These are phyloP conservation scores for Atta texana DNA, from an alignment of 1,140 invertebrate genomes.

Conservation along the genomic window DNA sequence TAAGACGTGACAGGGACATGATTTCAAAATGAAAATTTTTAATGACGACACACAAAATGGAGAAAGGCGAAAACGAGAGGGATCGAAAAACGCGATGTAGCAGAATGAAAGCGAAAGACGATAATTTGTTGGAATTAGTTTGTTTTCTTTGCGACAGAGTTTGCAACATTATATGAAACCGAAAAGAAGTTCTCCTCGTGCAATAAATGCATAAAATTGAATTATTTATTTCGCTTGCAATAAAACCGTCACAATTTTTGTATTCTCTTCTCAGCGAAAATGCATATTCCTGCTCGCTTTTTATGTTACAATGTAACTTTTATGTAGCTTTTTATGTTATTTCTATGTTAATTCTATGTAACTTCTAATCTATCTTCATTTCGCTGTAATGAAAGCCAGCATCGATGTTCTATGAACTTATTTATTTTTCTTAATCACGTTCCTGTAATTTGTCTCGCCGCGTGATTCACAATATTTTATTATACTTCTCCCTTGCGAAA, in stretches of 20 bases:
- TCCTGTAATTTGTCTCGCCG: slow-evolving; percentile 14
- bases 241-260: slow-evolving; percentile 8
- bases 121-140: background rate
- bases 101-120: background rate
- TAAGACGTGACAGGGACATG: slow-evolving; percentile 3
- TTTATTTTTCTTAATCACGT: slow-evolving; percentile 23
- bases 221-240: background rate
- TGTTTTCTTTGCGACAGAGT: background rate
- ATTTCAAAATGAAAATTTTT: slow-evolving; percentile 29
- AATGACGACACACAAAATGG: background rate
- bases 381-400: background rate
- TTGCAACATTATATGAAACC: background rate
- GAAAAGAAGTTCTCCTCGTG: background rate
- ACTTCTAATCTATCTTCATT: background rate
- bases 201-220: slow-evolving; percentile 40
- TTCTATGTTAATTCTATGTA: too few relatives aligned
- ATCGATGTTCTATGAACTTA: background rate
- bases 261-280: too few relatives aligned
- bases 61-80: background rate
- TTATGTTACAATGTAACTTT: too few relatives aligned
- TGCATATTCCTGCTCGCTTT: background rate
- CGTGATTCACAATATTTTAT: slow-evolving; percentile 6
- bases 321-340: background rate
- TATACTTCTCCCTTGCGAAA: background rate
- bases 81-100: background rate